Evolutionary conservation across 2,797 vertebrate species (phyloP).

Genomic region (Xenentodon cancila): DNA sequence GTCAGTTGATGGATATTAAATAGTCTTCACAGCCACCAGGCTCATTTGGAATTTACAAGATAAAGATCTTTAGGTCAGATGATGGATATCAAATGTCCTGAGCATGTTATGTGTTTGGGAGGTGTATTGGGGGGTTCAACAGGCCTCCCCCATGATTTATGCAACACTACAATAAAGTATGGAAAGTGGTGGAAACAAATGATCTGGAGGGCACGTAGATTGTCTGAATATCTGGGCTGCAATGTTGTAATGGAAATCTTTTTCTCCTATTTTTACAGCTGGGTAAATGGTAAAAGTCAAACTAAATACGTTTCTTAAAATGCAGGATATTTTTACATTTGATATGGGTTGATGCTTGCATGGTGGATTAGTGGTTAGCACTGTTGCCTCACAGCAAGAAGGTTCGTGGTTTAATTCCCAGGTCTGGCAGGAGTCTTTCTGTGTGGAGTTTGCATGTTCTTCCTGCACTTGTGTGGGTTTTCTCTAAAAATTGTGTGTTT

Average conservation of each 20-base stretch:
- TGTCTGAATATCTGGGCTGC: slow-evolving; percentile 40
- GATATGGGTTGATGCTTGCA: neutral
- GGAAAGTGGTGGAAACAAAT: slow-evolving; percentile 59
- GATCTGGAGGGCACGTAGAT: slow-evolving; percentile 45
- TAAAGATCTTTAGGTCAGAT: slow-evolving; percentile 73
- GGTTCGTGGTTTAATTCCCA: no score
- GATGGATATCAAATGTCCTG: slow-evolving; percentile 65
- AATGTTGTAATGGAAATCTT: slow-evolving; percentile 26
- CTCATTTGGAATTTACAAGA: slow-evolving; percentile 74
- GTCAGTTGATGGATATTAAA: slow-evolving; percentile 64
- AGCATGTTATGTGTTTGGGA: slow-evolving; percentile 69
- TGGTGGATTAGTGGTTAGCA: no score
- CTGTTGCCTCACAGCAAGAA: no score
- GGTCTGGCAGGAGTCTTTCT: no score
- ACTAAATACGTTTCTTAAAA: no score
- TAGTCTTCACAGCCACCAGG: slow-evolving; percentile 58
- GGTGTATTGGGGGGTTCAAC: slow-evolving; percentile 41
- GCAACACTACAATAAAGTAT: slow-evolving; percentile 57
- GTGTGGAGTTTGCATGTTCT: no score
- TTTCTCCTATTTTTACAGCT: slow-evolving; percentile 35
- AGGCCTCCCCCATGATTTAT: slow-evolving; percentile 67
- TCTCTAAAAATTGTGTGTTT: no score
- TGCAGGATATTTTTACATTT: no score
- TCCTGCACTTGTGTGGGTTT: no score
- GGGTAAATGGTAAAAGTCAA: no score